These are phyloP conservation scores for Steinernema carpocapsae DNA, from an alignment of 2,888 invertebrate genomes.

Conservation along the genomic window DNA sequence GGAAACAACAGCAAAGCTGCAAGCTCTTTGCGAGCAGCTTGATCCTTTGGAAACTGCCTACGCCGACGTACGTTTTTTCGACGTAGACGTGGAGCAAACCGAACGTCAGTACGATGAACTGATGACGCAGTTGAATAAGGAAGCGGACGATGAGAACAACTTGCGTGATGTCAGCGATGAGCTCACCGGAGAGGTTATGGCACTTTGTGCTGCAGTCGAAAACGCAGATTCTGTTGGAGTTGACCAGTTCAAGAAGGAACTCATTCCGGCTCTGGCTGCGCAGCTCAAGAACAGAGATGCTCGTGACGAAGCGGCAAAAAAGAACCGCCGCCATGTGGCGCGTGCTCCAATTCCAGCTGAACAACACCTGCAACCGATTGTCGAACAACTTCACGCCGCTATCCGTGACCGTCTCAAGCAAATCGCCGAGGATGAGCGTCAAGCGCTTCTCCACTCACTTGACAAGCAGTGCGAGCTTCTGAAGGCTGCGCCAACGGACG, in stretches of 20 bases:
- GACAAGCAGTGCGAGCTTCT: constrained; percentile 27
- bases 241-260: constrained; percentile 42
- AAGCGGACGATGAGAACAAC: constrained; percentile 39
- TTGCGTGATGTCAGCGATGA: constrained; percentile 35
- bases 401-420: background rate
- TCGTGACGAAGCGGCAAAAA: constrained; percentile 19
- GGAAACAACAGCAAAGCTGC: constrained; percentile 39
- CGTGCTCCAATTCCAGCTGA: constrained; percentile 1
- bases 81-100: constrained; percentile 57
- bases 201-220: background rate
- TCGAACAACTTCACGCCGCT: background rate
- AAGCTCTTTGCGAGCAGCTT: constrained; percentile 53
- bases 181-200: constrained; percentile 26
- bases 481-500: background rate
- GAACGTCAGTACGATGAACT: constrained; percentile 51
- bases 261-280: constrained; percentile 33
- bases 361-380: constrained; percentile 7
- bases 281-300: constrained; percentile 32
- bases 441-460: background rate
- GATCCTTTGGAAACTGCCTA: constrained; percentile 55
- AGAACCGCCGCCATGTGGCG: constrained; percentile 29
- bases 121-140: constrained; percentile 37
- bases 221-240: constrained; percentile 36
- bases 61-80: constrained; percentile 59
- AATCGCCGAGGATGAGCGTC: background rate